Evolutionary conservation across 2,888 invertebrate species (phyloP), one percentile per base, ranked within the genome.

Genomic region (Autographa pulchrina): DNA sequence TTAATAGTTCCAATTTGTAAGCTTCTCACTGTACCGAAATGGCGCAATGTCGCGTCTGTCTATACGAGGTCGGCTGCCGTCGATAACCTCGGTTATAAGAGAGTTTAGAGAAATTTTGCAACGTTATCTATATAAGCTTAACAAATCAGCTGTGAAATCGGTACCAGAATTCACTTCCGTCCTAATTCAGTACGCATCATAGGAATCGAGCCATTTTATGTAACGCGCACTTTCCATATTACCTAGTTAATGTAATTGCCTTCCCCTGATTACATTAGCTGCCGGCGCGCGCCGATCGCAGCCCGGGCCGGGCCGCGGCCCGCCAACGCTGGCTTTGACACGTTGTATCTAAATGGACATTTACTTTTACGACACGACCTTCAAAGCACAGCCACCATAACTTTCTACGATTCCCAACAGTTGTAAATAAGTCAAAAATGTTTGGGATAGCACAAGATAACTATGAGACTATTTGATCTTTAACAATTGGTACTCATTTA

Each of bases 161-260:
- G 92, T 95, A 96, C 94, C 95, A 95, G 94, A 94, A 90, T 94
- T 95, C 95, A 96, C 95, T 95, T 96, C 95, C 95, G 95, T 96
- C 95, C 95, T 95, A 95, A 94, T 91, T 94, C 95, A 95, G 94
- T 94, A 95, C 89, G 95, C 95, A 94, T 95, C 92, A 94, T 95
- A 94, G 92, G 93, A 95, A 94, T 95, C 95, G 95, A 96, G 95
- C 95, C 95, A 96, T 96, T 96, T 96, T 95, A 95, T 92, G 95
- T 95, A 95, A 95, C 94, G 94, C 94, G 94, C 95, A 93, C 93
- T 93, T 90, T 89, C 91, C 92, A 89, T 88, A 89, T 81, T 90
- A 88, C 88, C 90, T 90, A 92, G 93, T 91, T 93, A 92, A 92
- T 94, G 95, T 93, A 93, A 92, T 93, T 90, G 86, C 90, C 93